These are phyloP conservation scores for Hoplostethus atlanticus DNA, from an alignment of 2,797 vertebrate species.

Conservation along the genomic window DNA sequence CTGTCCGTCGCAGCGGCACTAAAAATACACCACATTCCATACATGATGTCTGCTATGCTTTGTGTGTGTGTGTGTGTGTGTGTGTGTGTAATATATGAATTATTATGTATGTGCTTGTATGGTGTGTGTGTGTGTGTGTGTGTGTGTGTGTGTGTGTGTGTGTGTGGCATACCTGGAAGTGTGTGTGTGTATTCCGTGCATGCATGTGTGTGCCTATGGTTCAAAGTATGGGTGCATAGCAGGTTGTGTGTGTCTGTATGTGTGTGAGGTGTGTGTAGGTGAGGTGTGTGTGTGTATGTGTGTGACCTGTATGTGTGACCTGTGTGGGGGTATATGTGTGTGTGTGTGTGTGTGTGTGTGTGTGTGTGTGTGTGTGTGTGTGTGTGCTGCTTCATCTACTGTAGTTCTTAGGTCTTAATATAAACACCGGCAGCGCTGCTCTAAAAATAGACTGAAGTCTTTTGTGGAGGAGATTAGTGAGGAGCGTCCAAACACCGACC, in stretches of 20 bases:
- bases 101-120: background rate
- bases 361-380: slow-evolving; percentile 17
- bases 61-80: too few species aligned
- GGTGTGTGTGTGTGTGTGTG: slow-evolving; percentile 1
- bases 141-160: slow-evolving; percentile 4
- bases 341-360: background rate
- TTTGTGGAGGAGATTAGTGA: slow-evolving; percentile 11
- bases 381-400: slow-evolving; percentile 8
- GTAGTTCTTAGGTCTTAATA: background rate
- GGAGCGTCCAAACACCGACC: background rate
- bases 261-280: too few species aligned
- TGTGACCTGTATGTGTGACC: too few species aligned
- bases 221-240: too few species aligned
- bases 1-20: too few species aligned
- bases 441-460: background rate
- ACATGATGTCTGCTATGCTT: slow-evolving; percentile 6
- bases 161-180: background rate
- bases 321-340: too few species aligned
- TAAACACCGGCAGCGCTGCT: slow-evolving; percentile 12
- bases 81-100: too few species aligned
- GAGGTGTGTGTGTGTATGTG: too few species aligned
- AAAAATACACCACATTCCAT: slow-evolving; percentile 36
- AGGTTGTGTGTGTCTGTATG: too few species aligned
- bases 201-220: too few species aligned
- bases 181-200: too few species aligned